Conservation (phyloP, 2,888 invertebrate genomes). For the Steinernema carpocapsae region DNA sequence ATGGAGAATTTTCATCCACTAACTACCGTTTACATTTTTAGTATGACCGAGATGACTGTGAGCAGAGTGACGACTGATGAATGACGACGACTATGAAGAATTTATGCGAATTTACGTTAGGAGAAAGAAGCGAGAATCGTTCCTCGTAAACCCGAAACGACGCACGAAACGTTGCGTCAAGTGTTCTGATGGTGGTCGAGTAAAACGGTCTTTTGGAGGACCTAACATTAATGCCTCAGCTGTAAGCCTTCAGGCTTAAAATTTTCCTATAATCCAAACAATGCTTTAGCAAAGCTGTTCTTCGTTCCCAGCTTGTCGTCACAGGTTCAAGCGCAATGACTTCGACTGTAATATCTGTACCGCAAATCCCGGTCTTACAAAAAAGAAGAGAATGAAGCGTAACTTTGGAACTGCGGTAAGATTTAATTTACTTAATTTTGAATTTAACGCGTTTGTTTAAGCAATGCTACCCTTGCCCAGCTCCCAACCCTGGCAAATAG, state of each 20-base stretch:
- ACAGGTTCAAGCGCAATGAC: conserved; percentile 56
- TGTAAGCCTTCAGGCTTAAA: conserved; percentile 39
- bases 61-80: conserved; percentile 61
- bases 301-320: conserved; percentile 61
- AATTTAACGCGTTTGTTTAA: conserved; percentile 45
- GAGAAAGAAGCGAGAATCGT: conserved; percentile 56
- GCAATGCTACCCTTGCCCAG: conserved; percentile 60
- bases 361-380: conserved; percentile 43
- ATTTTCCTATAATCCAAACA: conserved; percentile 17
- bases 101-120: conserved; percentile 59
- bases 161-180: neutral
- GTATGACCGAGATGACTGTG: conserved; percentile 44
- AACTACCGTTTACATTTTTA: neutral
- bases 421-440: neutral
- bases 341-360: conserved; percentile 63
- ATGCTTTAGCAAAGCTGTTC: conserved; percentile 54
- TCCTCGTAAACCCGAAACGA: neutral
- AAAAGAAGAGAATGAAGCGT: conserved; percentile 48
- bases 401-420: conserved; percentile 53
- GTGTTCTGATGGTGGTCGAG: conserved; percentile 39
- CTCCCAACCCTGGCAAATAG: neutral
- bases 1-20: too few relatives aligned
- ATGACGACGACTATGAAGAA: conserved; percentile 45
- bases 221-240: conserved; percentile 62
- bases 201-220: conserved; percentile 57